Evolutionary conservation across 2,113 vertebrate genomes (phyloP), one percentile per base, ranked within the genome.

Genomic region (Morone saxatilis): DNA sequence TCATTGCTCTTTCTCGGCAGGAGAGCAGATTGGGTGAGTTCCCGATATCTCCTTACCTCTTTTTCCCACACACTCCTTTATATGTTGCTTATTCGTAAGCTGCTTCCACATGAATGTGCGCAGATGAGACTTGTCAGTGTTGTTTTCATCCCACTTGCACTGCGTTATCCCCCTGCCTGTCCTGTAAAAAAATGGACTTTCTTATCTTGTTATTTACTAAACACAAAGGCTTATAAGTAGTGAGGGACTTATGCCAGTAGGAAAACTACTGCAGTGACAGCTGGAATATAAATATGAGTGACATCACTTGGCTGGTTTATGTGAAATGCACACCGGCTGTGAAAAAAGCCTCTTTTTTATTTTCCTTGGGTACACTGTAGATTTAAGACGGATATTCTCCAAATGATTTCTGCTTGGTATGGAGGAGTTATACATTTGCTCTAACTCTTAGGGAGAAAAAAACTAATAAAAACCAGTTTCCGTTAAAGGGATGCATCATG

Each of bases 121-220:
- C 81, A 86, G 85, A 84, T 78, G 88, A 87, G 73, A 85, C 68
- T 45, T 17, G 67, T 77, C 84, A 61, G 57, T 16, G 59, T 57
- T 6, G 6, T 80, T 88, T 83, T 88, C 76, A 86, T 84, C 78
- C 75, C 68, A 48, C 82, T 76, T 72, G 60, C 65, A 38, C 47
- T 7, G 25, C 68, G 19, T 80, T 84, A 90, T 87, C 80, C 71
- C 31, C 50, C 80, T 13, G 59, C 70, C 67, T 80, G 59, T 86
- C 83, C 62, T 76, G 10, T 60, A 76, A 91, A 85, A 81, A 78
- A 89, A 86, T 72, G 43, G 43, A 81, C 66, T 78, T 59, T 59
- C 84, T 84, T 54, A 84, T 90, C 61, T 85, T 77, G 69, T 89
- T 92, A 87, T 93, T 91, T 81, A 86, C 81, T 66, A 84, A 90